Evolutionary conservation across 2,888 invertebrate genomes (phyloP).

Genomic region (Tortrix viridana): DNA sequence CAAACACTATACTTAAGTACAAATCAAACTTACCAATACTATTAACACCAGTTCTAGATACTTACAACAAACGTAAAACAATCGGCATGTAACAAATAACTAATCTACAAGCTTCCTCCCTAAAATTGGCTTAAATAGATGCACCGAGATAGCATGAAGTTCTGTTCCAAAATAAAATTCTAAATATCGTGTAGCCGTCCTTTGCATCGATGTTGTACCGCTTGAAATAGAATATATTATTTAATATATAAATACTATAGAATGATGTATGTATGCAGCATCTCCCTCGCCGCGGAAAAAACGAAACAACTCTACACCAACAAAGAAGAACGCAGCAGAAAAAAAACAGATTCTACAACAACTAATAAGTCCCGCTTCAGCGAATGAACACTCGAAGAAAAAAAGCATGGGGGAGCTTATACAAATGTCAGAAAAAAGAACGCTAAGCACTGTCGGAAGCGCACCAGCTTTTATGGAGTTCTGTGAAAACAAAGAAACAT

Average conservation of each 20-base stretch:
- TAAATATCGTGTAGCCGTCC: constrained; percentile 63
- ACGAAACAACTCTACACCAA: constrained; percentile 91
- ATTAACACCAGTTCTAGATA: background rate
- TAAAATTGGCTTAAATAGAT: constrained; percentile 57
- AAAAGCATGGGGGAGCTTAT: constrained; percentile 89
- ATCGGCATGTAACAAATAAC: constrained; percentile 47
- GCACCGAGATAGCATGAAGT: constrained; percentile 52
- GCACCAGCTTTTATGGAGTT: constrained; percentile 79
- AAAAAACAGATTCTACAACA: constrained; percentile 92
- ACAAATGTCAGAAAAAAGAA: constrained; percentile 87
- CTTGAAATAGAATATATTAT: constrained; percentile 52
- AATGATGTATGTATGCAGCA: constrained; percentile 76
- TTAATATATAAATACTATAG: constrained; percentile 41
- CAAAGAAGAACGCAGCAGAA: constrained; percentile 90
- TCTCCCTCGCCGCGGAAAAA: constrained; percentile 91
- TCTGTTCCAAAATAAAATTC: constrained; percentile 11
- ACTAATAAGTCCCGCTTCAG: constrained; percentile 87
- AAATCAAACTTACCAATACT: background rate
- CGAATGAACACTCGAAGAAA: constrained; percentile 85
- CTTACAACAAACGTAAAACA: constrained; percentile 9
- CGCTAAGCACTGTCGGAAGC: constrained; percentile 74
- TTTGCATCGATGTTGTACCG: constrained; percentile 64
- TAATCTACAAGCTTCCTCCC: constrained; percentile 2
- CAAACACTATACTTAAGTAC: background rate
- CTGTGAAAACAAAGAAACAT: constrained; percentile 85